phyloP scores from a whole-genome alignment of 2,113 vertebrate genomes.

The Platysteira castanea region DNA sequence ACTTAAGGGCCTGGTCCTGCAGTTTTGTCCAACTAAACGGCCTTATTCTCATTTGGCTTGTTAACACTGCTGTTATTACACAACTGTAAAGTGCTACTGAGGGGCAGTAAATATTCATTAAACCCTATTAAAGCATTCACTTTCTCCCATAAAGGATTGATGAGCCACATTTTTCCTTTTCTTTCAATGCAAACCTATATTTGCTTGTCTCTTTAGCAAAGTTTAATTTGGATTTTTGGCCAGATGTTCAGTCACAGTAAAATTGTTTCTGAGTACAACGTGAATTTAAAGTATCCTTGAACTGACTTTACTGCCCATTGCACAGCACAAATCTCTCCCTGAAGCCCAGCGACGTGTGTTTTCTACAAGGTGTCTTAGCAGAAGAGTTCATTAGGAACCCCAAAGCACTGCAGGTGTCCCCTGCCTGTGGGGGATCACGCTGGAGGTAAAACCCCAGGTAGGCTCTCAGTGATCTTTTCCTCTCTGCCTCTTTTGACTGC shows the following conservation, averaged over 20 bases:
- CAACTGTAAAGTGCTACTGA: background rate
- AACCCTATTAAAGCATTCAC: background rate
- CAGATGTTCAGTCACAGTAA: background rate
- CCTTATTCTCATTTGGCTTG: background rate
- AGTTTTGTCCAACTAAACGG: background rate
- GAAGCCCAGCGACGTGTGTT: background rate
- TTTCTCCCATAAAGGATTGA: background rate
- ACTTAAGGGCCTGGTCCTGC: background rate
- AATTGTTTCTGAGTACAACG: background rate
- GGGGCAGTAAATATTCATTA: background rate
- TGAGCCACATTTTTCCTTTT: background rate
- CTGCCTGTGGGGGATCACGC: fast-evolving
- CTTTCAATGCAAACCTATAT: background rate
- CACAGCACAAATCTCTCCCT: background rate
- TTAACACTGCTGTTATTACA: background rate
- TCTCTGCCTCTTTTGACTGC: background rate
- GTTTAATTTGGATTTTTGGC: background rate
- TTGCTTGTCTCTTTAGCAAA: background rate
- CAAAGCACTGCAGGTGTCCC: fast-evolving
- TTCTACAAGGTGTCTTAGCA: background rate
- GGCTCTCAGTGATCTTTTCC: background rate
- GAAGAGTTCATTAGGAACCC: background rate
- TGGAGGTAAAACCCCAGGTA: background rate
- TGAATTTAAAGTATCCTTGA: background rate
- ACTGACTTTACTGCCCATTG: background rate